phyloP scores from a whole-genome alignment of 2,888 invertebrate species.

The Drosophila glabriapex region DNA sequence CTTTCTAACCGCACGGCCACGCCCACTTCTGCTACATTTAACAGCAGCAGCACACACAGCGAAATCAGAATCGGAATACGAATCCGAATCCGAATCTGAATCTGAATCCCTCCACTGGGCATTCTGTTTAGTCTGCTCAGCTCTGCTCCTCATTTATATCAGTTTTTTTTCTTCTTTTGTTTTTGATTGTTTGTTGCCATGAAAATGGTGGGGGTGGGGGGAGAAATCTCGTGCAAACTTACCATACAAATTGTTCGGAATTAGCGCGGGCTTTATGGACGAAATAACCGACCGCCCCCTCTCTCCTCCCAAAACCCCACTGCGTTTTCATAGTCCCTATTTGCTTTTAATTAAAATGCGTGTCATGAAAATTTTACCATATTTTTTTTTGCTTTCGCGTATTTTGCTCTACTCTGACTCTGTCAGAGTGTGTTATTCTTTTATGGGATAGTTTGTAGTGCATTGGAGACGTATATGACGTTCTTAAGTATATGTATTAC shows the following conservation, averaged over 20 bases:
- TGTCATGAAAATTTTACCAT: conserved; percentile 65
- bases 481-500: not conserved
- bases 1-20: conserved; percentile 69
- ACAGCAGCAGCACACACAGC: conserved; percentile 25
- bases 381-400: conserved; percentile 21
- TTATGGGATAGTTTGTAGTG: not conserved
- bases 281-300: not conserved
- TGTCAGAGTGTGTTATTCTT: not conserved
- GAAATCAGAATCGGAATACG: conserved; percentile 15
- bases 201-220: conserved; percentile 7
- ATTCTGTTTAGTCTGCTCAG: conserved; percentile 21
- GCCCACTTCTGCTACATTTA: conserved; percentile 68
- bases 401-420: conserved; percentile 10
- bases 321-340: conserved; percentile 53
- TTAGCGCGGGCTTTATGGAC: conserved; percentile 54
- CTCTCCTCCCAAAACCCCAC: not conserved
- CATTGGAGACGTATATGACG: not conserved
- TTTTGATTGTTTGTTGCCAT: conserved; percentile 20
- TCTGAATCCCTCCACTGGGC: conserved; percentile 42
- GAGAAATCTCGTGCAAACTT: conserved; percentile 47
- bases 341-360: conserved; percentile 81
- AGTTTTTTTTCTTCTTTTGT: conserved; percentile 5
- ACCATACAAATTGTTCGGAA: conserved; percentile 70
- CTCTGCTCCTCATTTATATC: conserved; percentile 15
- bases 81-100: conserved; percentile 13